Conservation (phyloP, 2,797 vertebrate genomes). For the Sebastes itinus region DNA sequence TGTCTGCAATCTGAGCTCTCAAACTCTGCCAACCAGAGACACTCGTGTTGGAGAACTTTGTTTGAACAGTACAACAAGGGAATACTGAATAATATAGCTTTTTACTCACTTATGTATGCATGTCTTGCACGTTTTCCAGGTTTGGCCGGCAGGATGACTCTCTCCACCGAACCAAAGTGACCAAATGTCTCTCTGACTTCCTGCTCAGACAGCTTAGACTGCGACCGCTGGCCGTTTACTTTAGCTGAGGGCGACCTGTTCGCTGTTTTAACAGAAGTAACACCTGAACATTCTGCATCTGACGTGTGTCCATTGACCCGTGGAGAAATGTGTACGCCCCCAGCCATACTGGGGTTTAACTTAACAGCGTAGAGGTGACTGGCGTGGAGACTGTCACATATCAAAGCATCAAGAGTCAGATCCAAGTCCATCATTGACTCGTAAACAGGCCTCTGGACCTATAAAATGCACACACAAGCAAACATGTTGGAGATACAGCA, state of each 20-base stretch:
- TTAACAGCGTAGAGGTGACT: conserved; percentile 77
- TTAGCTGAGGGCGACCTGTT: background rate
- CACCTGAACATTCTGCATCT: background rate
- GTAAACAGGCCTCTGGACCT: conserved; percentile 87
- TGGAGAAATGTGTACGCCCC: background rate
- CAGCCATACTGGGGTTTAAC: conserved; percentile 5
- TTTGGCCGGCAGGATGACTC: conserved; percentile 75
- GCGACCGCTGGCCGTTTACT: background rate
- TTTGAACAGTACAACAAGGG: background rate
- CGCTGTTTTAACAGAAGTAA: background rate
- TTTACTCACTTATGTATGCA: conserved; percentile 86
- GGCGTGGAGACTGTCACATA: conserved; percentile 77
- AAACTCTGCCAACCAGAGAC: conserved; percentile 70
- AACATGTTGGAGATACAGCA: background rate
- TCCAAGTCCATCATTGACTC: conserved; percentile 84
- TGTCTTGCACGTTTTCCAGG: conserved; percentile 73
- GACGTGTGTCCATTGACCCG: conserved; percentile 31
- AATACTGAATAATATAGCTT: accelerated
- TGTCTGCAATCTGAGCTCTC: conserved; percentile 62
- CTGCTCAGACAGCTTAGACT: conserved; percentile 71
- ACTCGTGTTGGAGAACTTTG: background rate
- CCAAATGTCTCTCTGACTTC: conserved; percentile 76
- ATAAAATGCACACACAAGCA: background rate
- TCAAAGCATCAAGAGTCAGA: conserved; percentile 78
- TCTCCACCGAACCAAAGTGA: conserved; percentile 77